Evolutionary conservation across 2,888 invertebrate species (phyloP).

Genomic region (Lithophane leautieri): DNA sequence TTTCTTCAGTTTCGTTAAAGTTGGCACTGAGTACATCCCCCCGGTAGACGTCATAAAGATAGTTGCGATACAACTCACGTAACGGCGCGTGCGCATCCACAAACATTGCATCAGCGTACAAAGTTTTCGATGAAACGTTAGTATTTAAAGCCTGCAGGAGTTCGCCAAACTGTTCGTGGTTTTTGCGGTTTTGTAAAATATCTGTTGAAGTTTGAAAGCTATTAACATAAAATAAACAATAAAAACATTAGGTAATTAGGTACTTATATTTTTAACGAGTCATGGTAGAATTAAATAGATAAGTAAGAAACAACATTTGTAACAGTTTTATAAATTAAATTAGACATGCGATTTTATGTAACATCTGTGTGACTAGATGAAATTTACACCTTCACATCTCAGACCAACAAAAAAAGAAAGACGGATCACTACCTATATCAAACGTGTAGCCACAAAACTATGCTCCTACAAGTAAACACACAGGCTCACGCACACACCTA

Average conservation of each 20-base stretch:
- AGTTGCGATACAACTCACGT: conserved; percentile 87
- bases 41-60: conserved; percentile 89
- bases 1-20: conserved; percentile 83
- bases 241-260: not conserved
- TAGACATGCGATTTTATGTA: conserved; percentile 1
- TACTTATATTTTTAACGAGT: not conserved
- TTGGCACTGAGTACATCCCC: conserved; percentile 90
- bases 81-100: conserved; percentile 90
- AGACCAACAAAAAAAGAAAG: too few relatives aligned
- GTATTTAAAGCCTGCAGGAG: conserved; percentile 81
- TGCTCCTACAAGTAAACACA: too few relatives aligned
- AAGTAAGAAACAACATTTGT: not conserved
- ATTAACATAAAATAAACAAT: not conserved
- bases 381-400: conserved; percentile 44
- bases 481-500: too few relatives aligned
- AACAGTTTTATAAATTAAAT: conserved; percentile 2
- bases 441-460: too few relatives aligned
- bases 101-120: conserved; percentile 91
- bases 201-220: conserved; percentile 71
- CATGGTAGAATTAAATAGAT: not conserved
- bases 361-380: not conserved
- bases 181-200: conserved; percentile 75
- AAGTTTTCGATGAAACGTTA: conserved; percentile 76
- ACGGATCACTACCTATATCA: too few relatives aligned
- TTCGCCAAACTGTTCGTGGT: conserved; percentile 89